Evolutionary conservation across 2,888 invertebrate genomes (phyloP), one percentile per base, ranked within the genome.

Genomic region (Caradrina clavipalpis): DNA sequence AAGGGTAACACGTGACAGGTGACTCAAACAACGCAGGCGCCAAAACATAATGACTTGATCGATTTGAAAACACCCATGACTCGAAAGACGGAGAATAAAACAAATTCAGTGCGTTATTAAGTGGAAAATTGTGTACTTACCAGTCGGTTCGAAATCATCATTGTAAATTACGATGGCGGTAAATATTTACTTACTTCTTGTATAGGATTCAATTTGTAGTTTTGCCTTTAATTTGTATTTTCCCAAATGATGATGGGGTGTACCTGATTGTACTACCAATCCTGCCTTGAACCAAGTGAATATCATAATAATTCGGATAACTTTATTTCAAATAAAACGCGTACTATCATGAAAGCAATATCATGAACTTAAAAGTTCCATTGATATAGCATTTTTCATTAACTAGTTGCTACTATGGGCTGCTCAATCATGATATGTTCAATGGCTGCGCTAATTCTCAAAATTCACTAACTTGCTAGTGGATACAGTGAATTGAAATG

Each of bases 1-100:
- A 26, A 15, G 17, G 15, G 47, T 19, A 31, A n/a, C 13, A 55
- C 19, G 2, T 47, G 56, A 53, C 17, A 47, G 39, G 11, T 69
- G 45, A 10, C 11, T 35, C 39, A 1, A 19, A 42, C 26, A 66
- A 55, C 56, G 76, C 56, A 76, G 51, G 56, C 55, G 56, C 19
- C 45, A 56, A 49, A 39, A 5, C 11, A 45, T 5, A 55, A 47
- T 39, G 7, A 63, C n/a, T 47, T 47, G 35, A 73, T 21, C 1
- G 19, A 73, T 73, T 53, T 54, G 4, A 31, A 26, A 3, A 6
- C 26, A 26, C 26, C 11, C 11, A 7, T 47, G 4, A 35, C 3
- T 47, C 10, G 11, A 11, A 42, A 5, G 2, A 42, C 49, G 19
- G 3, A 49, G 31, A 19, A 45, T 47, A 21, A 7, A 10, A 11